Evolutionary conservation across 2,888 invertebrate genomes (phyloP), one percentile per base, ranked within the genome.

Genomic region (Cecidostiba fungosa): DNA sequence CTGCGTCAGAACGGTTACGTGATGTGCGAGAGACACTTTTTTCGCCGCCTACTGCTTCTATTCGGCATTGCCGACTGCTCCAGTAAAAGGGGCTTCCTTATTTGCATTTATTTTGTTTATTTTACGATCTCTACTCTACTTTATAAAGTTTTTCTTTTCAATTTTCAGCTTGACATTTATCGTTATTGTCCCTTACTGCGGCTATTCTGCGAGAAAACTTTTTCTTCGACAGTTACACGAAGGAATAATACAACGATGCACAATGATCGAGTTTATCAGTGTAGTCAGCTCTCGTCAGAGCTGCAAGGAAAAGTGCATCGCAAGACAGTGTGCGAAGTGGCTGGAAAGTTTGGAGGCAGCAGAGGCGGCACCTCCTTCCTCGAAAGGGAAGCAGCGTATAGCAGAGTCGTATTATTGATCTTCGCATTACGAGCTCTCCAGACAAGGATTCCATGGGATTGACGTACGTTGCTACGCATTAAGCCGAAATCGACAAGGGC

Each of bases 401-500:
- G 77, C 32, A 3, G 23, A 39, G 59, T 66, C 66, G 66, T 66
- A 66, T 66, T 66, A 66, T 66, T 66, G 66, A 91, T 91, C 90
- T 89, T 88, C 85, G 89, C 88, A 90, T 91, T 91, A 90, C 90
- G 90, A 90, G 90, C 91, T 74, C 91, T 90, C 91, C 90, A 91
- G 90, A 89, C 90, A 86, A 89, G 91, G 90, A 91, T 91, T 91
- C 91, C 90, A 88, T 87, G 89, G 90, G 88, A 91, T 90, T 91
- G 91, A 88, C 89, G 89, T 89, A 88, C 89, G 89, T 90, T 90
- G 89, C 89, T 88, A 88, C 88, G 89, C 87, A 90, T 89, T 89
- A 88, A 89, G 88, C 87, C 86, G 32, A 70, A 72, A 79, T 82
- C 78, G 82, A 82, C 82, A 70, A 69, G 39, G 14, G 47, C 70